Evolutionary conservation across 2,888 invertebrate genomes (phyloP), one percentile per base, ranked within the genome.

Genomic region (Molorchus minor): DNA sequence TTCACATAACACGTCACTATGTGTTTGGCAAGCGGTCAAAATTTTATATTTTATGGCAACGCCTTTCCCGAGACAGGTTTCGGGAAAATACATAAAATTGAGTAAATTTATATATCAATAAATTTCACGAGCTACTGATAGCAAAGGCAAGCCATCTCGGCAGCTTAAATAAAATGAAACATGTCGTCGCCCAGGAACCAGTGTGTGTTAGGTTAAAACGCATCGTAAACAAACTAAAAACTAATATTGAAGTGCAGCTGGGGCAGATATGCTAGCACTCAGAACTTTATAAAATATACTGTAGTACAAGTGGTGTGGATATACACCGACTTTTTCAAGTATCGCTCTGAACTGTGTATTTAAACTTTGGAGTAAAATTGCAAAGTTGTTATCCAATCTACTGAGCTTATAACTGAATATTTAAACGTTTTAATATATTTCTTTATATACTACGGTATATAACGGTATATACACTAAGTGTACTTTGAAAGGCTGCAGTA

Each of bases 321-420:
- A 64, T 61, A 58, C 51, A 17, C 47, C 52, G 30, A 15, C 52
- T 30, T 25, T 58, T 56, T 47, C 46, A 55, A 64, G 56, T 53
- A 61, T 54, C 57, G 43, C 54, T 61, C 49, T 51, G 59, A 58
- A 65, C 59, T 44, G 53, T 62, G 46, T 61, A 61, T 61, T 65
- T 61, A 58, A 61, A 62, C 43, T 62, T 64, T 35, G 58, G 30
- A 45, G 53, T 61, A 65, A 65, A 65, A 60, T 65, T 60, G 56
- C 61, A 65, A 65, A 65, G 61, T 61, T 62, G 53, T n/a, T n/a
- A n/a, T n/a, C n/a, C n/a, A n/a, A n/a, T n/a, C n/a, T n/a, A n/a
- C n/a, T n/a, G n/a, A n/a, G n/a, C n/a, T n/a, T n/a, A n/a, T n/a
- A n/a, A n/a, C n/a, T n/a, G n/a, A n/a, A n/a, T n/a, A n/a, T n/a